These are phyloP conservation scores for Epinephelus malabaricus DNA, from an alignment of 2,797 vertebrate species.

Conservation along the genomic window DNA sequence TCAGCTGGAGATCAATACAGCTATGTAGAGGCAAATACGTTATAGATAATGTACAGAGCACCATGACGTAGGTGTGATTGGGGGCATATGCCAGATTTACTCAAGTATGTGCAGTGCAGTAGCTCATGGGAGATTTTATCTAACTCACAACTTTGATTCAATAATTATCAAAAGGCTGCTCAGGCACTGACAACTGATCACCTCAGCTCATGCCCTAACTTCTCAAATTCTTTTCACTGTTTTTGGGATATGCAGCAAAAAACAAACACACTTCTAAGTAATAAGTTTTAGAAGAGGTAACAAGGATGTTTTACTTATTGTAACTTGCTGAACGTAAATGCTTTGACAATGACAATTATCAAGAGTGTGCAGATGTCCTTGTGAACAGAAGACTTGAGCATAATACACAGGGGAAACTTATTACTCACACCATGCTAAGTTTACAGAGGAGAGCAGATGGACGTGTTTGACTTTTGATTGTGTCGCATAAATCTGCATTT, in stretches of 20 bases:
- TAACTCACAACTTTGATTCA: neutral
- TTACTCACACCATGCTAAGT: neutral
- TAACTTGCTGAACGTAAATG: neutral
- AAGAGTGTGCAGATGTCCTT: neutral
- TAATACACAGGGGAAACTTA: neutral
- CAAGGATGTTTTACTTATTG: neutral
- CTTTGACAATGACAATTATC: neutral
- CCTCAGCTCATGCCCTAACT: neutral
- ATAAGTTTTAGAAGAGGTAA: neutral
- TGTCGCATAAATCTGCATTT: neutral
- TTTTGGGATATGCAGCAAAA: neutral
- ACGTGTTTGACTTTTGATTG: neutral
- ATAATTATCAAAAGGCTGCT: neutral
- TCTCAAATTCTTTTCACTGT: neutral
- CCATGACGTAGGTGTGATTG: neutral
- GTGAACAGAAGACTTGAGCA: neutral
- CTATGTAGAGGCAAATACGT: conserved; percentile 5
- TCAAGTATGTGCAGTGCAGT: neutral
- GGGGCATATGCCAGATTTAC: neutral
- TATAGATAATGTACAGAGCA: neutral
- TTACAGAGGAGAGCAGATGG: neutral
- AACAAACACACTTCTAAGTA: neutral
- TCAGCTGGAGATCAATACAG: conserved; percentile 53
- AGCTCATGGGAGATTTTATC: neutral
- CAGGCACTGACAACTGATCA: neutral